Base-by-base conservation (phyloP, 2,113 vertebrate species). In the Elaphurus davidianus region DNA sequence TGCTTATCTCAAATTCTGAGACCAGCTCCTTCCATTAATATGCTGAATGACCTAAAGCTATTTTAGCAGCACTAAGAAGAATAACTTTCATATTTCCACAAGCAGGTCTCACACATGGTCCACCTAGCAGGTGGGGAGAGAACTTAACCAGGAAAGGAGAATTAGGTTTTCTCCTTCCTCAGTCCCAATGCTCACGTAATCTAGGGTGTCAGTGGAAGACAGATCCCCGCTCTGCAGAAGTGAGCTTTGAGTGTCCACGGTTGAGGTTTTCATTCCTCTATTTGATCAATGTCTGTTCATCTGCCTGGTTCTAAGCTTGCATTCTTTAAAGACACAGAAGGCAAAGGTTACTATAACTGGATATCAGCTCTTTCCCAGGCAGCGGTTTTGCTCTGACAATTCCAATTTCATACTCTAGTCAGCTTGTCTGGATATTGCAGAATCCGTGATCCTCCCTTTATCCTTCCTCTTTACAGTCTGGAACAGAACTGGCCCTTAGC, bases 1-100 rank as follows among this genome's bases (percentile, higher is more conserved):
- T 95, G n/a, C 95, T 97, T 96, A 91, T 95, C 87, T 97, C 84
- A 92, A 92, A 95, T 93, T 89, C 76, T 83, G 82, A 92, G 93
- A 91, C 60, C 54, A 91, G 13, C 64, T 92, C 54, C 55, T 93
- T 98, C 81, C 76, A 74, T 96, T 96, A 94, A 91, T 85, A 94
- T 33, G 40, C 83, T 21, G 40, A 90, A 81, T 92, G n/a, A 94
- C 83, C 89, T 50, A n/a, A 78, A 74, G 62, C 87, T 97, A 82
- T 97, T 96, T 95, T 93, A 97, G 67, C 55, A 87, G 81, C 94
- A 71, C 9, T 85, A 67, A 87, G 57, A 94, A 62, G 40, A 52
- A 92, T 45, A 87, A 67, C 28, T 55, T 93, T 91, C 54, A 21
- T 88, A n/a, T 95, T 96, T 93, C 92, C 50, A 64, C 64, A 88